These are phyloP conservation scores for Ruditapes philippinarum DNA, from an alignment of 1,140 invertebrate genomes.

Conservation along the genomic window DNA sequence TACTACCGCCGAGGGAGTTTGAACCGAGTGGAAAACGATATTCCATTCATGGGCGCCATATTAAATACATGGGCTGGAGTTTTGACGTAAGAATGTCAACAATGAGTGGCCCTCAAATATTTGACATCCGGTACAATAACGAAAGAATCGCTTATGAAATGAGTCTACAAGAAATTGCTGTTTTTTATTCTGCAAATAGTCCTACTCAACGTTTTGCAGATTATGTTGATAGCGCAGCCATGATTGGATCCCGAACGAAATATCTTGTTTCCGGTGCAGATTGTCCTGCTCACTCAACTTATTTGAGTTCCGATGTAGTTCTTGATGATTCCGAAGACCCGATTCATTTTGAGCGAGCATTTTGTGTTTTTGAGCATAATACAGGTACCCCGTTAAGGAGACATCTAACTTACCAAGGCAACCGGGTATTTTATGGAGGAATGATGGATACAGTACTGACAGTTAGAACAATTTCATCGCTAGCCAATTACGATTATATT, in stretches of 20 bases:
- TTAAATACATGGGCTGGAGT: conserved; percentile 78
- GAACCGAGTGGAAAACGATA: conserved; percentile 80
- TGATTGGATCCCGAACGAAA: conserved; percentile 56
- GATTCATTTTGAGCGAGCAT: conserved; percentile 42
- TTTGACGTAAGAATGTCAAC: too few species aligned
- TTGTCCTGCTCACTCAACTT: conserved; percentile 73
- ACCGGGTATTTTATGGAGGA: conserved; percentile 67
- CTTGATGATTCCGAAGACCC: conserved; percentile 22
- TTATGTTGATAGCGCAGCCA: conserved; percentile 60
- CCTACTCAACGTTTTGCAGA: conserved; percentile 63
- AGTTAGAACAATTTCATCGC: conserved; percentile 72
- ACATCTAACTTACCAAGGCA: conserved; percentile 61
- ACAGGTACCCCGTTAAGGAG: conserved; percentile 74
- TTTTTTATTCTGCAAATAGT: conserved; percentile 68
- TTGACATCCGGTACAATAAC: conserved; percentile 71
- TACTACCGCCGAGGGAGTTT: conserved; percentile 62
- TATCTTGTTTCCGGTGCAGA: conserved; percentile 69
- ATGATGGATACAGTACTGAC: conserved; percentile 72
- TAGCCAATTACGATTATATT: conserved; percentile 80
- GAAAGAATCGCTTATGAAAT: conserved; percentile 74
- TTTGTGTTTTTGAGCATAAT: conserved; percentile 82
- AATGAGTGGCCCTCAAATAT: conserved; percentile 76
- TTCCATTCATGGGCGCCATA: conserved; percentile 67
- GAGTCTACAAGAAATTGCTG: conserved; percentile 71
- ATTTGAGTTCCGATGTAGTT: background rate